Conservation (phyloP, 2,113 vertebrate genomes). For the Acinonyx jubatus region DNA sequence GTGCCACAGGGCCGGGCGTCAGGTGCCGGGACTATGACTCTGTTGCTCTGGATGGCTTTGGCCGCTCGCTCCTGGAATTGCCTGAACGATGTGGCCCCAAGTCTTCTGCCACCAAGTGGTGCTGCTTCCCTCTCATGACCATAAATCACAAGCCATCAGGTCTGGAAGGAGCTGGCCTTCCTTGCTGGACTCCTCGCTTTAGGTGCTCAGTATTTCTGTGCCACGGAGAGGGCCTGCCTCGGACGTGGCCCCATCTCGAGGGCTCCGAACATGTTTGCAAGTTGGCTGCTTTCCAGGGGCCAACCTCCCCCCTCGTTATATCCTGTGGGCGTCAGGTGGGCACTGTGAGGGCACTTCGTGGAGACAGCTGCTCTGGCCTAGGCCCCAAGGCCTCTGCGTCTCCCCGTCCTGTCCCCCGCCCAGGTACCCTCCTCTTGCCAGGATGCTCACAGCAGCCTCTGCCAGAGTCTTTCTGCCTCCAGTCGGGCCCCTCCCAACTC, state of each 20-base stretch:
- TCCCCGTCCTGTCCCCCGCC: neutral
- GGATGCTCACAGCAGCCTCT: neutral
- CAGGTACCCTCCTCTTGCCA: neutral
- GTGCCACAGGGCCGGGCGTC: accelerated
- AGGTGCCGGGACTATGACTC: accelerated
- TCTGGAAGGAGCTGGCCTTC: neutral
- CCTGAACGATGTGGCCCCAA: accelerated
- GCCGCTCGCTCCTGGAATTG: accelerated
- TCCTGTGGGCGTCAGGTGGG: accelerated
- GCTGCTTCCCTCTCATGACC: accelerated
- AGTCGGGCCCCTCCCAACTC: accelerated
- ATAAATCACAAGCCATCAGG: accelerated
- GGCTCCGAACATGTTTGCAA: neutral
- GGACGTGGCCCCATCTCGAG: neutral
- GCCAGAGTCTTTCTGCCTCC: neutral
- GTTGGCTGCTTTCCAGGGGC: neutral
- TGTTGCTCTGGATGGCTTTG: no score
- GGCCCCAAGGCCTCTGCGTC: neutral
- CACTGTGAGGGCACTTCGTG: no score
- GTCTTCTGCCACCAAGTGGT: accelerated
- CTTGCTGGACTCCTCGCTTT: neutral
- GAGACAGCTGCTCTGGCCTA: neutral
- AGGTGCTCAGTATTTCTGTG: neutral
- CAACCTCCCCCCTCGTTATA: no score
- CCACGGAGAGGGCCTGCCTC: accelerated